phyloP scores from a whole-genome alignment of 2,113 vertebrate genomes.

The Marmota flaviventris region DNA sequence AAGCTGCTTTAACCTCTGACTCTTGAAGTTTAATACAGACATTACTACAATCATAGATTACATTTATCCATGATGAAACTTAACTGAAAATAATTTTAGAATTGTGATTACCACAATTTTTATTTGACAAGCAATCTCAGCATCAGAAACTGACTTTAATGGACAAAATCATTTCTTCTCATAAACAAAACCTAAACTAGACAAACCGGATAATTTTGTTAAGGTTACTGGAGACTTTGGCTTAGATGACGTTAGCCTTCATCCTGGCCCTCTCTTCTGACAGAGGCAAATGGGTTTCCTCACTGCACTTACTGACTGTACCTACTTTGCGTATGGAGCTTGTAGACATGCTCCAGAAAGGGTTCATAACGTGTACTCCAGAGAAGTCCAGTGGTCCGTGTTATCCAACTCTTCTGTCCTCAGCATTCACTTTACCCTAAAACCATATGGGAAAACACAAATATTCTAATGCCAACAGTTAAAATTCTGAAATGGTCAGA shows the following conservation, averaged over 20 bases:
- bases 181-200: conserved; percentile 39
- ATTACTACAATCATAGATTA: too few species aligned
- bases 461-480: conserved; percentile 18
- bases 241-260: not conserved
- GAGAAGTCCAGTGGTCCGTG: conserved; percentile 77
- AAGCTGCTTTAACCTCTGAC: not conserved
- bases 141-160: conserved; percentile 40
- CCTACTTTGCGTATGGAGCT: conserved; percentile 95
- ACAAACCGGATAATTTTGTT: not conserved
- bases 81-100: not conserved
- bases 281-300: not conserved
- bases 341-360: conserved; percentile 99
- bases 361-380: conserved; percentile 94
- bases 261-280: not conserved
- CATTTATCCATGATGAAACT: too few species aligned
- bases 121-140: not conserved
- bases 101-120: conserved; percentile 14
- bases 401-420: conserved; percentile 80
- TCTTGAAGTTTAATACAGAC: not conserved
- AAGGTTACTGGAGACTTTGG: not conserved
- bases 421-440: conserved; percentile 83
- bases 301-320: not conserved
- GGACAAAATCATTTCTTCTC: not conserved
- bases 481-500: not conserved
- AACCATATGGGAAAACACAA: conserved; percentile 54